Evolutionary conservation across 1,140 invertebrate species (phyloP).

Genomic region (Sitodiplosis mosellana): DNA sequence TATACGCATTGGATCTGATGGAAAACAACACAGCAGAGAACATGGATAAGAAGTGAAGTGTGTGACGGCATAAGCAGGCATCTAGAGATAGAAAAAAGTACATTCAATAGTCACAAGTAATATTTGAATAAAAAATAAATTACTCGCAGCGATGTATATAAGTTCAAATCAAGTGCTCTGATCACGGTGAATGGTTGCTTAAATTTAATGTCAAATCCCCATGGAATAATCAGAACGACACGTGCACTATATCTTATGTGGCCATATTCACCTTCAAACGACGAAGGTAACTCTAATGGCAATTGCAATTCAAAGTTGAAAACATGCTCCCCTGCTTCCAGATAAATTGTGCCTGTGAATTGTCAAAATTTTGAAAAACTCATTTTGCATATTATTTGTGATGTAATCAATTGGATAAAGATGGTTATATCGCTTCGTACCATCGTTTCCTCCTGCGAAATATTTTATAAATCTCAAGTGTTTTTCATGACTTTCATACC

Average conservation of each 20-base stretch:
- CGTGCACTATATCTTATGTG: background rate
- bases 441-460: background rate
- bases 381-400: no score
- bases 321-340: background rate
- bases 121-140: background rate
- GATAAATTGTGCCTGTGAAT: background rate
- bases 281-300: background rate
- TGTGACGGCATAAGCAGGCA: background rate
- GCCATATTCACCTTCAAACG: constrained; percentile 1
- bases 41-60: background rate
- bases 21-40: background rate
- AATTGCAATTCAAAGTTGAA: background rate
- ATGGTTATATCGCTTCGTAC: background rate
- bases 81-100: background rate
- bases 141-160: background rate
- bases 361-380: background rate
- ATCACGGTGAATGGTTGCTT: background rate
- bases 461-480: background rate
- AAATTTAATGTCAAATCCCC: background rate
- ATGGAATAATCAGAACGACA: background rate
- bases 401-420: no score
- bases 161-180: background rate
- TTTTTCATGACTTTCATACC: background rate
- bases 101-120: background rate
- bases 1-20: constrained; percentile 2